A percentile compares a stretch with the other conserved stretches of the same genome.
These are phyloP conservation scores for Hedya salicella DNA, from an alignment of 2,888 invertebrate genomes.

Conservation along the genomic window DNA sequence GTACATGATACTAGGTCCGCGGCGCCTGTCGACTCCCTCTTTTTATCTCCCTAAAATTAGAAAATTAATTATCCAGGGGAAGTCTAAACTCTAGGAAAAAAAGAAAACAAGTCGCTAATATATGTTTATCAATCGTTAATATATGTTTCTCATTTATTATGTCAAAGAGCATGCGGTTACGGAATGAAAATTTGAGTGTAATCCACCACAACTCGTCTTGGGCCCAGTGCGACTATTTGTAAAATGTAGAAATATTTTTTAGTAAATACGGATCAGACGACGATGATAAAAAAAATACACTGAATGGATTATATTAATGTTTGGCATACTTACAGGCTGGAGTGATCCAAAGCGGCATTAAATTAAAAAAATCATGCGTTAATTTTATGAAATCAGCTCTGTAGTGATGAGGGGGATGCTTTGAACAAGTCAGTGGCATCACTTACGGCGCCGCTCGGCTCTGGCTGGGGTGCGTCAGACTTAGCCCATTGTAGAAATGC, in stretches of 20 bases:
- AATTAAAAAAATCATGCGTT: constrained; percentile 79
- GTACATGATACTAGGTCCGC: constrained; percentile 94
- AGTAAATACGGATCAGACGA: constrained; percentile 1
- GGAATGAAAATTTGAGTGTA: background rate
- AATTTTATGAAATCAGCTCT: constrained; percentile 76
- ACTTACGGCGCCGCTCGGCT: constrained; percentile 81
- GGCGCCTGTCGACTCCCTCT: constrained; percentile 90
- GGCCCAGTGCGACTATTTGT: background rate
- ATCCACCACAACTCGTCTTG: background rate
- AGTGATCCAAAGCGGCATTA: constrained; percentile 81
- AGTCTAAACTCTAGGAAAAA: too few relatives aligned
- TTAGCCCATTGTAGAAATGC: constrained; percentile 78
- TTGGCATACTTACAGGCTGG: constrained; percentile 81
- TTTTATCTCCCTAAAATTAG: constrained; percentile 90
- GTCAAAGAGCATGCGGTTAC: background rate
- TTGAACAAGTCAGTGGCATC: constrained; percentile 67
- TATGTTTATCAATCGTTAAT: too few relatives aligned
- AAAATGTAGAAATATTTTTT: background rate
- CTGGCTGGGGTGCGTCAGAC: constrained; percentile 75
- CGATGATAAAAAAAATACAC: background rate
- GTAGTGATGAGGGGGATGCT: constrained; percentile 63
- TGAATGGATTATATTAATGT: constrained; percentile 8
- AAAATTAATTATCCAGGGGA: too few relatives aligned
- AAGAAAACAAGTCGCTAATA: too few relatives aligned
- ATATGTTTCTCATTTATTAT: background rate